phyloP scores from a whole-genome alignment of 2,797 vertebrate species.

The Dipus sagitta region DNA sequence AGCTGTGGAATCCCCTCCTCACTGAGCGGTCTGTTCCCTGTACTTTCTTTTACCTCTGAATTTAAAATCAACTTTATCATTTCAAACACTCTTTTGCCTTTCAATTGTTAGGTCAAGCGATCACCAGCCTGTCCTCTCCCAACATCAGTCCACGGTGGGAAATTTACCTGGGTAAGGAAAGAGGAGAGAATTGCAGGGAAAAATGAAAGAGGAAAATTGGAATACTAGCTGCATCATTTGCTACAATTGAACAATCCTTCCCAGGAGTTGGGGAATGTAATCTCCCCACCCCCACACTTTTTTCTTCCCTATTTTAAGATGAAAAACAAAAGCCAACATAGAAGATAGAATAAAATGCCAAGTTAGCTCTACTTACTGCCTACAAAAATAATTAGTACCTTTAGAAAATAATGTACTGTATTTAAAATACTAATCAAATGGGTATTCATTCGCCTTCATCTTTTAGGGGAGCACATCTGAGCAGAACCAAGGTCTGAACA shows the following conservation, averaged over 20 bases:
- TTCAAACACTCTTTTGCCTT: no score
- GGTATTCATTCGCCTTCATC: slow-evolving; percentile 24
- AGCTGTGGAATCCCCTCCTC: no score
- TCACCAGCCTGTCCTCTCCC: neutral
- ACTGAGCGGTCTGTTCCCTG: no score
- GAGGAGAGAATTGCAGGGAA: slow-evolving; percentile 25
- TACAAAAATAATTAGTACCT: slow-evolving; percentile 41
- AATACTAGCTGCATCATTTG: neutral
- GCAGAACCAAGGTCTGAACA: slow-evolving; percentile 41
- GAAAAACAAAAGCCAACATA: neutral
- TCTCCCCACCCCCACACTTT: neutral
- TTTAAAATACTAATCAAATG: slow-evolving; percentile 52
- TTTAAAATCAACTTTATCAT: no score
- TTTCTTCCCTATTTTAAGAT: slow-evolving; percentile 2
- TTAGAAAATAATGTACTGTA: neutral
- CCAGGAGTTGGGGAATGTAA: neutral
- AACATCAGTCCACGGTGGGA: neutral
- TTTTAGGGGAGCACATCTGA: neutral
- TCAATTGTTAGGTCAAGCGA: neutral
- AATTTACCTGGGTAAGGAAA: neutral
- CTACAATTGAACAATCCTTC: neutral
- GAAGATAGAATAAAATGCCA: neutral
- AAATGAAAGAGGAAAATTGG: neutral
- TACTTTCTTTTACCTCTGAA: no score
- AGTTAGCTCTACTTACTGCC: neutral